Base-by-base conservation (phyloP, 2,113 vertebrate genomes). In the Capricornis sumatraensis region DNA sequence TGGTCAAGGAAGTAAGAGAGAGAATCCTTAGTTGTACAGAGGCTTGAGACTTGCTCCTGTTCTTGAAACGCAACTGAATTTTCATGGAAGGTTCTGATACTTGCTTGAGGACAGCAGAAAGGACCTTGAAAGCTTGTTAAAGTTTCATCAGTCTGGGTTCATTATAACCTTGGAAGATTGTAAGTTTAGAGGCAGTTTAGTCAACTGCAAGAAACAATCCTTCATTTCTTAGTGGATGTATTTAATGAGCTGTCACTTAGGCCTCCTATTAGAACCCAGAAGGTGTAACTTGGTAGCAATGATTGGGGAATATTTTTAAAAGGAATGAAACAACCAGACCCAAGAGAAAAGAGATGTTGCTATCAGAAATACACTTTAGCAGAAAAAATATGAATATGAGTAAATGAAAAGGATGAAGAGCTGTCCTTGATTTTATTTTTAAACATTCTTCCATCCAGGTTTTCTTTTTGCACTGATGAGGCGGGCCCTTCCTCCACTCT, bases 261-360 rank as follows among this genome's bases (percentile, higher is more conserved):
- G 62, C 27, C 21, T 94, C 55, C 36, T 76, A 14, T 93, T 89
- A 92, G 58, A 92, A 95, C 43, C 27, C 91, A 96, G 88, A 71
- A 92, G 93, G 78, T 6, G 33, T 94, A 95, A 89, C 64, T 43
- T 78, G 45, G 16, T 96, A 71, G 57, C n/a, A 97, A 90, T 96
- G 92, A 95, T 79, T 92, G 62, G 84, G 33, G 43, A 88, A 88
- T 96, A 78, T 94, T 88, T 97, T 91, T 53, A 43, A 81, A 92
- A 81, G 87, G 27, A 87, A 86, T 64, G 62, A 64, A 94, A n/a
- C 89, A 94, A 91, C 30, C 62, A 92, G 85, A 64, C 52, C n/a
- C 87, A 92, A 67, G 81, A 82, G 71, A 81, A 89, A 87, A 94
- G 71, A 87, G 27, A 89, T 86, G 55, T 85, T 58, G 21, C 50